These are phyloP conservation scores for Julus scandinavius DNA, from an alignment of 2,888 invertebrate species.

Conservation along the genomic window DNA sequence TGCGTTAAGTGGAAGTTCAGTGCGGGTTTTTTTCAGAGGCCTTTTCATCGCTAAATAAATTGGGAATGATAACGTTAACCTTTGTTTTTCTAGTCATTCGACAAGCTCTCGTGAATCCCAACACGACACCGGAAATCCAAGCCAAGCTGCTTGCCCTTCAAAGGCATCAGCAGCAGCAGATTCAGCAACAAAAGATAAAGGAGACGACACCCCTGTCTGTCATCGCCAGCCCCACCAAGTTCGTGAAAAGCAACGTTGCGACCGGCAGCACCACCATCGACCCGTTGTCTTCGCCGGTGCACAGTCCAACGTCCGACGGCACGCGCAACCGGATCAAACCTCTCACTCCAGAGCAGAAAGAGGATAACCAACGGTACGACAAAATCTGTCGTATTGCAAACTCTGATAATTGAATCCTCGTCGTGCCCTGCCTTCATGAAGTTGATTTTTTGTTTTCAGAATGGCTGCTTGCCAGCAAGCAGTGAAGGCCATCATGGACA, in stretches of 20 bases:
- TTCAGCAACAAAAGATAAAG: slow-evolving; percentile 67
- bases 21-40: too few species aligned
- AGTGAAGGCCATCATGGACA: slow-evolving; percentile 64
- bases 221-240: slow-evolving; percentile 57
- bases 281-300: slow-evolving; percentile 47
- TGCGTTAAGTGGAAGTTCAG: too few species aligned
- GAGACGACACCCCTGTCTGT: slow-evolving; percentile 55
- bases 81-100: slow-evolving; percentile 78
- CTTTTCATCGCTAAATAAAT: background rate
- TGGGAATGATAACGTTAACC: background rate
- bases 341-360: slow-evolving; percentile 65
- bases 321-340: slow-evolving; percentile 58
- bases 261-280: slow-evolving; percentile 40
- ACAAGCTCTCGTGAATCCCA: slow-evolving; percentile 90
- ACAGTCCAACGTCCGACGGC: slow-evolving; percentile 54
- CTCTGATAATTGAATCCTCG: too few species aligned
- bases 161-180: slow-evolving; percentile 77
- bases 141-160: slow-evolving; percentile 89
- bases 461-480: slow-evolving; percentile 64
- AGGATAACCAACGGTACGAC: slow-evolving; percentile 64
- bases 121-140: slow-evolving; percentile 90
- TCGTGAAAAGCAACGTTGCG: slow-evolving; percentile 51
- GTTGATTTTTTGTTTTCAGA: slow-evolving; percentile 60
- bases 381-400: background rate
- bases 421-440: background rate